Evolutionary conservation across 2,113 vertebrate genomes (phyloP).

Genomic region (Apaloderma vittatum): DNA sequence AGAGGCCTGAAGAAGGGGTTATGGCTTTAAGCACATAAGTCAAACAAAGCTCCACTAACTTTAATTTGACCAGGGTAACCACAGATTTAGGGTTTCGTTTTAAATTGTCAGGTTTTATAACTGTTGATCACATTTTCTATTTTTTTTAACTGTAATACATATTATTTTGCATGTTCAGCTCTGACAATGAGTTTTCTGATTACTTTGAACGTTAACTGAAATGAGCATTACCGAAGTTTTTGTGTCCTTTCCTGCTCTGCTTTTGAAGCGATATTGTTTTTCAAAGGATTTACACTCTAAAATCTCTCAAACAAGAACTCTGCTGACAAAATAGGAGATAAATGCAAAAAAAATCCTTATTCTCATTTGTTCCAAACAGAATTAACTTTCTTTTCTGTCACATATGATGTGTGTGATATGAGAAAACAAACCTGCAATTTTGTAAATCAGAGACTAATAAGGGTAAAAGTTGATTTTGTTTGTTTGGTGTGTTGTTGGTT

Average conservation of each 20-base stretch:
- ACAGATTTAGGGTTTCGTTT: background rate
- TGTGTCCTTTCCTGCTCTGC: background rate
- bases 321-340: background rate
- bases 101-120: conserved; percentile 1
- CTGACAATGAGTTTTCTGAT: conserved; percentile 8
- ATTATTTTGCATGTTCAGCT: conserved; percentile 1
- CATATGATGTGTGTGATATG: background rate
- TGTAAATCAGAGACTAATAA: conserved; percentile 18
- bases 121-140: background rate
- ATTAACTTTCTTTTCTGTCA: background rate
- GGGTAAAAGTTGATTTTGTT: background rate
- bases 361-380: background rate
- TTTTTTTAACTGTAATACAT: background rate
- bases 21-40: background rate
- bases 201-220: conserved; percentile 30
- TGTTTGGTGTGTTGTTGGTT: background rate
- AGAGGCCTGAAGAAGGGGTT: background rate
- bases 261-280: conserved; percentile 12
- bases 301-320: background rate
- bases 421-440: background rate
- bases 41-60: background rate
- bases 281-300: background rate
- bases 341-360: background rate
- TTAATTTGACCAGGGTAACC: background rate
- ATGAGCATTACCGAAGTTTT: background rate